These are phyloP conservation scores for Lasaia peninsularis DNA, from an alignment of 1,140 invertebrate genomes.

Conservation along the genomic window DNA sequence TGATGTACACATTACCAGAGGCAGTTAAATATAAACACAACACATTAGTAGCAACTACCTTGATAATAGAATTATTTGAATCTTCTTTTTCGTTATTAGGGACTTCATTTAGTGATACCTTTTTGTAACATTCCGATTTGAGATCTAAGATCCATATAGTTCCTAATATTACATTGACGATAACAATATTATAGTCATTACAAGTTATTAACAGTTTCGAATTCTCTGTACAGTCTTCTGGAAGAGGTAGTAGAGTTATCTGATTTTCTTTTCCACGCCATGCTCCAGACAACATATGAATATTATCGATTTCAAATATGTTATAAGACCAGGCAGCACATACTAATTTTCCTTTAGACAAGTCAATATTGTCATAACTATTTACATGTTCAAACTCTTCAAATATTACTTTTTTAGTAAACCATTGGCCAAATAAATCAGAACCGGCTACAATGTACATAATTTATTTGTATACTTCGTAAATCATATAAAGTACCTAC, in stretches of 20 bases:
- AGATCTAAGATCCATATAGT: slow-evolving; percentile 42
- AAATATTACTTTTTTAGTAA: slow-evolving; percentile 32
- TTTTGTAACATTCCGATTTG: slow-evolving; percentile 35
- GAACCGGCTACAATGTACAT: slow-evolving; percentile 47
- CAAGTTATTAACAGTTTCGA: slow-evolving; percentile 31
- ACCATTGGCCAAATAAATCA: slow-evolving; percentile 64
- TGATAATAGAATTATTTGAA: slow-evolving; percentile 32
- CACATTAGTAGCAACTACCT: slow-evolving; percentile 37
- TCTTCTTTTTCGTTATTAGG: slow-evolving; percentile 27
- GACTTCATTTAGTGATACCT: slow-evolving; percentile 34
- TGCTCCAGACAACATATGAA: slow-evolving; percentile 42
- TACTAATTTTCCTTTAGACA: slow-evolving; percentile 31
- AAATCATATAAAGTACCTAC: slow-evolving; percentile 1
- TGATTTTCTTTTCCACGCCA: slow-evolving; percentile 40
- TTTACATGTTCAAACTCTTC: slow-evolving; percentile 32
- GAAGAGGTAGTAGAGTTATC: slow-evolving; percentile 30
- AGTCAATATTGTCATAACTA: slow-evolving; percentile 22
- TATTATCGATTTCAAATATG: slow-evolving; percentile 38
- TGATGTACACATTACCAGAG: slow-evolving; percentile 76
- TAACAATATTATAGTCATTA: slow-evolving; percentile 48
- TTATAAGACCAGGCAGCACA: slow-evolving; percentile 59
- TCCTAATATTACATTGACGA: slow-evolving; percentile 31
- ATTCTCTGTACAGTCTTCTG: slow-evolving; percentile 24
- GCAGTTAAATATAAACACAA: slow-evolving; percentile 64
- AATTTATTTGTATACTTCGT: background rate